Percentiles rank a stretch among this genome's conserved stretches.
phyloP scores from a whole-genome alignment of 1,140 invertebrate genomes.

The Holotrichia oblita region DNA sequence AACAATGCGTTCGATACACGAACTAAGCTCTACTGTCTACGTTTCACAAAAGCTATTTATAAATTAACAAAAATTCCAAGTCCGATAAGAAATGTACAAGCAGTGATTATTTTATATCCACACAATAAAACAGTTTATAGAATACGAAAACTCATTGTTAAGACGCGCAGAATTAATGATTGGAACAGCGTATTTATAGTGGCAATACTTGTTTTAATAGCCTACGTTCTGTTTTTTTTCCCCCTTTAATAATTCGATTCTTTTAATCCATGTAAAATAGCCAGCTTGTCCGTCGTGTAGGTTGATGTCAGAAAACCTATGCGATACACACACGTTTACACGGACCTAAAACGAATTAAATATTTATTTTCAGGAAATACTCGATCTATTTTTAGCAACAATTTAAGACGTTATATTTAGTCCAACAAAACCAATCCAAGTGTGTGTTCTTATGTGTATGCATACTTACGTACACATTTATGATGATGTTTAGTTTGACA shows the following conservation, averaged over 20 bases:
- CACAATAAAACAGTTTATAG: too few relatives aligned
- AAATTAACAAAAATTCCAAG: too few relatives aligned
- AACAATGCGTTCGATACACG: too few relatives aligned
- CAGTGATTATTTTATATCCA: too few relatives aligned
- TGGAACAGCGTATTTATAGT: too few relatives aligned
- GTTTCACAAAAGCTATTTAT: too few relatives aligned
- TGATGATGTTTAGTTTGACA: background rate
- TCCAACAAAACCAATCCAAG: conserved; percentile 7
- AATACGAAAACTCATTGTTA: too few relatives aligned
- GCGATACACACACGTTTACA: background rate
- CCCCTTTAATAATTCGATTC: background rate
- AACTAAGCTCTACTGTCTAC: too few relatives aligned
- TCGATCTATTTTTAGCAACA: background rate
- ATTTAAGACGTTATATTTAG: conserved; percentile 9
- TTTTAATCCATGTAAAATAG: background rate
- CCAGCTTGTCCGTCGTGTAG: background rate
- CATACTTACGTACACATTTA: background rate
- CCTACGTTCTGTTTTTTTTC: too few relatives aligned
- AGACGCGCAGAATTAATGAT: too few relatives aligned
- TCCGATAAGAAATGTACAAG: too few relatives aligned
- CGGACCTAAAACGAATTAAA: conserved; percentile 7
- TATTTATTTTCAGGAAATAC: conserved; percentile 14
- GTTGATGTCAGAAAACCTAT: background rate
- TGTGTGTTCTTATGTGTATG: background rate
- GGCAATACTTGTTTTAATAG: too few relatives aligned